Percentiles rank a stretch among this genome's conserved stretches.
phyloP scores from a whole-genome alignment of 1,140 invertebrate genomes.

The Eumeta japonica region DNA sequence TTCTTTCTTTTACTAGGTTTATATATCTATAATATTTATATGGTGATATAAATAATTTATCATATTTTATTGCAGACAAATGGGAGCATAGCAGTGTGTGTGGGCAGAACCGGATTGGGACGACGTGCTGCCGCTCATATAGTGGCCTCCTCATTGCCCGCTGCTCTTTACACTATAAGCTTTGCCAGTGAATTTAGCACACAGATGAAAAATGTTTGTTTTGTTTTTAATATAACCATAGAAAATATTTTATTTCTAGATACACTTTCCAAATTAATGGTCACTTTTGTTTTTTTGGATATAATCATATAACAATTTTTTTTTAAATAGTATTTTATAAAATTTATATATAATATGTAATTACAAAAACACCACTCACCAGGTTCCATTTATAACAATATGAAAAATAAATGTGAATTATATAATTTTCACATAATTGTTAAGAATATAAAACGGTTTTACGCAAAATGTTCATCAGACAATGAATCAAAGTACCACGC shows the following conservation, averaged over 20 bases:
- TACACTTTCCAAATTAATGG: too few relatives aligned
- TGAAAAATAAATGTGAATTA: too few relatives aligned
- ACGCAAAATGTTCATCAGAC: too few relatives aligned
- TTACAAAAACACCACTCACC: too few relatives aligned
- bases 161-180: constrained; percentile 16
- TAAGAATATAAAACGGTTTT: too few relatives aligned
- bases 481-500: too few relatives aligned
- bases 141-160: constrained; percentile 22
- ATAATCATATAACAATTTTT: constrained; percentile 3
- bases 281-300: neutral
- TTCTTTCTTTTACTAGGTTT: too few relatives aligned
- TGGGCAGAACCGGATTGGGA: constrained; percentile 31
- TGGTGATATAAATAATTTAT: neutral
- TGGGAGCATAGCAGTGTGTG: constrained; percentile 25
- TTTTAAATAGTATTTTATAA: constrained; percentile 3
- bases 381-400: too few relatives aligned
- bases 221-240: constrained; percentile 1
- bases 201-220: constrained; percentile 26
- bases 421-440: too few relatives aligned
- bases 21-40: neutral
- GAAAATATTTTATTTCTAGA: neutral
- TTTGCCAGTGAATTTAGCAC: constrained; percentile 20
- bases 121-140: constrained; percentile 28
- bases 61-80: constrained; percentile 15
- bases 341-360: too few relatives aligned